These are phyloP conservation scores for Ephydatia muelleri DNA, from an alignment of 37 sponge, comb jelly and placozoan species.

Conservation along the genomic window DNA sequence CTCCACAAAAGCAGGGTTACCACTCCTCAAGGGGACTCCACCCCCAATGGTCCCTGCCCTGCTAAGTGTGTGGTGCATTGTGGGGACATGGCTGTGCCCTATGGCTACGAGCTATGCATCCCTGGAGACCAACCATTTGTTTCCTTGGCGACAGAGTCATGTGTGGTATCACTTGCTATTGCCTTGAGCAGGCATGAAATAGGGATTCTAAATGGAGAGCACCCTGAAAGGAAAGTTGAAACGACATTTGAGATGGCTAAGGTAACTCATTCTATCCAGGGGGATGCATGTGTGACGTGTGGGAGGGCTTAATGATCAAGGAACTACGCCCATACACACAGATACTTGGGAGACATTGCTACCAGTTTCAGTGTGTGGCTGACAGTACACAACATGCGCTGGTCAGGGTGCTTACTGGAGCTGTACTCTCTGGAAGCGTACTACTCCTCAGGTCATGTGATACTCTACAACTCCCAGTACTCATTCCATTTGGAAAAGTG, in stretches of 20 bases:
- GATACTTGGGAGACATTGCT: slow-evolving; percentile 66
- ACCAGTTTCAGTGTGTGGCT: slow-evolving; percentile 15
- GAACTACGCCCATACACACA: neutral
- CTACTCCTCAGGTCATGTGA: slow-evolving; percentile 21
- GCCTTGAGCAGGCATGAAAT: neutral
- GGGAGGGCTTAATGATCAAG: no score
- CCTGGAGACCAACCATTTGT: slow-evolving; percentile 10
- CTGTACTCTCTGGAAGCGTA: slow-evolving; percentile 31
- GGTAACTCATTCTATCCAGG: slow-evolving; percentile 23
- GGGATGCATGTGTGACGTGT: no score
- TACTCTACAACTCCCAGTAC: neutral
- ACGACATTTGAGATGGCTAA: slow-evolving; percentile 35
- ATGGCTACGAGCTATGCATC: slow-evolving; percentile 59
- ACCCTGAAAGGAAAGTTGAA: slow-evolving; percentile 13
- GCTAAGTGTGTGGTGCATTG: slow-evolving; percentile 47
- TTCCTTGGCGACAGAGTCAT: slow-evolving; percentile 37
- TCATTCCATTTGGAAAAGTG: slow-evolving; percentile 18
- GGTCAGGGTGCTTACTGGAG: slow-evolving; percentile 25
- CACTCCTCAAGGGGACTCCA: neutral
- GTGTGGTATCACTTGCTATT: slow-evolving; percentile 20
- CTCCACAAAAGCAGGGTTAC: neutral
- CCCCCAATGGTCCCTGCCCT: neutral
- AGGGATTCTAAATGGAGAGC: slow-evolving; percentile 6
- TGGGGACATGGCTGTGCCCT: slow-evolving; percentile 26
- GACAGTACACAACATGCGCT: neutral